Evolutionary conservation across 1,140 invertebrate species (phyloP).

Genomic region (Pogonomyrmex californicus): DNA sequence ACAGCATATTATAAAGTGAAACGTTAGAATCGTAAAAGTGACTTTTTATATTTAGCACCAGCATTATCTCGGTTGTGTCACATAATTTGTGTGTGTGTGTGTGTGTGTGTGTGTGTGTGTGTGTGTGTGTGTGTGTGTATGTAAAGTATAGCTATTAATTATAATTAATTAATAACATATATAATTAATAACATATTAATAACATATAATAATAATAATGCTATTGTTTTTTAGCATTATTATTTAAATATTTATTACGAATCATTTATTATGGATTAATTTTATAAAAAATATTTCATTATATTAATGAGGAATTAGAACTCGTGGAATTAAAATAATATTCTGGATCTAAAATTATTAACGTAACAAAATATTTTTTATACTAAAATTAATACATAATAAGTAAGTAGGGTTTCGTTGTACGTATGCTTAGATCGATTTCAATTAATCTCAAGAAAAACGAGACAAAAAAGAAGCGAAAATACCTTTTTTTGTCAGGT

Average conservation of each 20-base stretch:
- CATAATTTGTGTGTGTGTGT: too few species aligned
- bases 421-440: not conserved
- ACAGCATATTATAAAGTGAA: not conserved
- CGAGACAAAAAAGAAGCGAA: not conserved
- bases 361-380: not conserved
- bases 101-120: too few species aligned
- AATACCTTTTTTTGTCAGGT: not conserved
- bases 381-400: not conserved
- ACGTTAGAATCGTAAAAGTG: not conserved
- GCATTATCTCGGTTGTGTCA: not conserved
- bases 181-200: too few species aligned
- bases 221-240: not conserved
- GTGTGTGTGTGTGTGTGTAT: too few species aligned
- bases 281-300: too few species aligned
- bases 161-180: too few species aligned
- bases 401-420: not conserved
- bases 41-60: constrained; percentile 5
- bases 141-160: too few species aligned
- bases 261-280: too few species aligned
- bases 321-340: too few species aligned
- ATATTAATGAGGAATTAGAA: too few species aligned
- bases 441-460: not conserved
- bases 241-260: too few species aligned
- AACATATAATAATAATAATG: not conserved
- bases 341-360: not conserved